Conservation (phyloP, 92 coral and sea anemone species). For the Zoanthus sociatus region DNA sequence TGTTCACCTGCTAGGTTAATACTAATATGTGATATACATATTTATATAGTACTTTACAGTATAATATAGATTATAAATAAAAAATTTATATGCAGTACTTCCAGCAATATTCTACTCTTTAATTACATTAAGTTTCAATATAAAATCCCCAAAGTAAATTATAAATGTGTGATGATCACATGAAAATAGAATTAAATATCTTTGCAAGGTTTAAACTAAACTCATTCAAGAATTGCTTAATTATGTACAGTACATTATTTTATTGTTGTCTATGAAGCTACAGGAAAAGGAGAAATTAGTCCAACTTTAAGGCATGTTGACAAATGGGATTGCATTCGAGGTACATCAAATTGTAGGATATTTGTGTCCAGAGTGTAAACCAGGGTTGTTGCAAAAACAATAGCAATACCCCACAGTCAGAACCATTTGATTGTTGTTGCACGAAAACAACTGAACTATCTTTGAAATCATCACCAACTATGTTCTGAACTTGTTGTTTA, state of each 20-base stretch:
- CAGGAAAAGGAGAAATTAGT: constrained; percentile 33
- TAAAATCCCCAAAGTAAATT: not conserved
- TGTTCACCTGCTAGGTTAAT: too few species aligned
- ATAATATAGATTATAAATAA: not conserved
- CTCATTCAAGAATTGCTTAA: too few species aligned
- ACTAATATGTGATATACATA: not conserved
- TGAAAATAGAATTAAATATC: too few species aligned
- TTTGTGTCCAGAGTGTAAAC: constrained; percentile 22
- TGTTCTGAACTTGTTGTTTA: not conserved
- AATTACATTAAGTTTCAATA: not conserved
- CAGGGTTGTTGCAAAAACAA: constrained; percentile 34
- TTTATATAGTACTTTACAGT: not conserved
- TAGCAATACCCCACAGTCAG: constrained; percentile 49
- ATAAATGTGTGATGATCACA: not conserved
- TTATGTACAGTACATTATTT: too few species aligned
- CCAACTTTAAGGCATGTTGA: constrained; percentile 47
- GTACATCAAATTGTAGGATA: not conserved
- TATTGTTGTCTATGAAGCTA: not conserved
- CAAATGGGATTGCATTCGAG: constrained; percentile 24
- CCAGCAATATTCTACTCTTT: not conserved
- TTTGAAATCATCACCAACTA: constrained; percentile 2
- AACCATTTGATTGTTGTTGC: constrained; percentile 36
- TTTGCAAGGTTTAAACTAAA: too few species aligned
- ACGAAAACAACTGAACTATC: not conserved
- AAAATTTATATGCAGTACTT: too few species aligned